Conservation (phyloP, 1,140 invertebrate species). For the Steinernema khuongi region DNA sequence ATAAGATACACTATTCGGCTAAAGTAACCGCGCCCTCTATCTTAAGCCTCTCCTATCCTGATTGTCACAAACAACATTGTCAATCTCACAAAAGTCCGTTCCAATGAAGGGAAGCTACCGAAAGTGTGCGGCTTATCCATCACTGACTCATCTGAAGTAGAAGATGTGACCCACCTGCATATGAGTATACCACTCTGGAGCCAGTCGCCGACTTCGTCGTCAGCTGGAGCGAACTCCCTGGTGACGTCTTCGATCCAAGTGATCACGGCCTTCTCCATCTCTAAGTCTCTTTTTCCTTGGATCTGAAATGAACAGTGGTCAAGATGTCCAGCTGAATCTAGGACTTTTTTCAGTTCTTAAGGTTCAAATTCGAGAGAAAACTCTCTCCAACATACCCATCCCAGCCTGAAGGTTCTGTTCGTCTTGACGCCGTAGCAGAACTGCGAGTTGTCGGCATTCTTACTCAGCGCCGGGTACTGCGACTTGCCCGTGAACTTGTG, state of each 20-base stretch:
- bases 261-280: background rate
- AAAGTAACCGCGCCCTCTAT: too few relatives aligned
- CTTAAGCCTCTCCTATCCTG: too few relatives aligned
- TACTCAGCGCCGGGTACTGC: slow-evolving; percentile 25
- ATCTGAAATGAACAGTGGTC: slow-evolving; percentile 1
- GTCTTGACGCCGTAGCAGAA: slow-evolving; percentile 26
- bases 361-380: too few relatives aligned
- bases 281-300: background rate
- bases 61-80: too few relatives aligned
- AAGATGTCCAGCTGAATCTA: too few relatives aligned
- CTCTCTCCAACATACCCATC: slow-evolving; percentile 21
- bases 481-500: slow-evolving; percentile 28
- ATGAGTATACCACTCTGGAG: background rate
- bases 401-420: slow-evolving; percentile 22
- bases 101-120: background rate
- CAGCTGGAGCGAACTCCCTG: background rate
- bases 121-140: background rate
- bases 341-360: background rate
- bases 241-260: slow-evolving; percentile 10
- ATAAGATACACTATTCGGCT: too few relatives aligned
- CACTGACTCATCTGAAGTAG: too few relatives aligned
- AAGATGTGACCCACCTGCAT: too few relatives aligned
- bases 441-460: slow-evolving; percentile 26
- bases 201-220: background rate
- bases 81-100: too few relatives aligned